Evolutionary conservation across 2,113 vertebrate species (phyloP).

Genomic region (Sorex araneus): DNA sequence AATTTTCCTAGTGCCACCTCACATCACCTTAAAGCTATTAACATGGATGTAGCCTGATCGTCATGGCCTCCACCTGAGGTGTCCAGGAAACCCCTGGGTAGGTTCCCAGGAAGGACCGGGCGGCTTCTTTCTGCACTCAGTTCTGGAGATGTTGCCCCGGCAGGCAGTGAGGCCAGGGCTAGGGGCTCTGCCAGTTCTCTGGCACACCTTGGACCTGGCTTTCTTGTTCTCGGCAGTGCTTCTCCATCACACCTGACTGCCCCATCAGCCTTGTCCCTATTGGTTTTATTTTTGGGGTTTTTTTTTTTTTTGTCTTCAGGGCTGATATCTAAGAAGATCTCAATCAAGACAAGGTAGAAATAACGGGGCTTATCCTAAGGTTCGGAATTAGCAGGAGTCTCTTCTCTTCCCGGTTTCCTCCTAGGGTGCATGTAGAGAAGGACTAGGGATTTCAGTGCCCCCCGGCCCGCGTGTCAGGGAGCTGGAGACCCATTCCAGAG

Average conservation of each 20-base stretch:
- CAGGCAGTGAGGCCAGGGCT: neutral
- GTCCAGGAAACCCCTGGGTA: conserved; percentile 21
- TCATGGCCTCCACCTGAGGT: conserved; percentile 61
- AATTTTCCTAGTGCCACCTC: neutral
- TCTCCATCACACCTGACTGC: neutral
- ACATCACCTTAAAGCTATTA: conserved; percentile 88
- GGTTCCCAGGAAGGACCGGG: neutral
- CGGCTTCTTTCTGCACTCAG: conserved; percentile 2
- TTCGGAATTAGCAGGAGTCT: neutral
- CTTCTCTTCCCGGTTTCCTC: neutral
- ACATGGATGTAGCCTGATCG: conserved; percentile 87
- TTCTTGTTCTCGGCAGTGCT: neutral
- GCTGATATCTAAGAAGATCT: neutral
- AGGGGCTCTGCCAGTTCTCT: neutral
- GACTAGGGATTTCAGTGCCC: neutral
- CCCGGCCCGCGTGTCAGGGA: neutral
- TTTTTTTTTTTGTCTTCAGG: no score
- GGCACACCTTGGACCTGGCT: conserved; percentile 2
- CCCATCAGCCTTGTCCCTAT: neutral
- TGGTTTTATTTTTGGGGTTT: no score
- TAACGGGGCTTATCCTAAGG: neutral
- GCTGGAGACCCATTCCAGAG: neutral
- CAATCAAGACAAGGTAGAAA: neutral
- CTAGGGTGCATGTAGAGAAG: neutral
- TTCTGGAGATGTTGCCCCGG: conserved; percentile 16